Conservation (phyloP, 2,113 vertebrate genomes). For the Sisor rabdophorus region DNA sequence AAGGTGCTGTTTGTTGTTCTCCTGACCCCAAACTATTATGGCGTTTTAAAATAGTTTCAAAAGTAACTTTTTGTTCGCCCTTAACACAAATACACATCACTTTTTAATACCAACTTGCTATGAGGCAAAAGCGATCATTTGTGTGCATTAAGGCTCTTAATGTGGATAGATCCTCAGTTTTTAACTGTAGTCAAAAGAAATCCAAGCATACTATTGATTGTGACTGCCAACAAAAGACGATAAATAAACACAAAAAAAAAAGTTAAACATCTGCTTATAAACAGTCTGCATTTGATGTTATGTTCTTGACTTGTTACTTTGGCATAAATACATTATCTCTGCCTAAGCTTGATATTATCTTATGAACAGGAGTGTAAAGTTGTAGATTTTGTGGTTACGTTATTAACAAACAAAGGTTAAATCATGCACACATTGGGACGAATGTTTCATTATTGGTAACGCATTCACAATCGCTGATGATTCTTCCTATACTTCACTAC, state of each 20-base stretch:
- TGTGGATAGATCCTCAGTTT: background rate
- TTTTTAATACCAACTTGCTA: background rate
- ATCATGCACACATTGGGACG: constrained; percentile 29
- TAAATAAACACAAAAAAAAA: background rate
- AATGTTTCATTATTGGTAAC: too few species aligned
- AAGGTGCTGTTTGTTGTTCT: background rate
- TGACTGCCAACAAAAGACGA: background rate
- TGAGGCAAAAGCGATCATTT: background rate
- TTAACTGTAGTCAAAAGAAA: background rate
- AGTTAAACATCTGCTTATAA: constrained; percentile 1
- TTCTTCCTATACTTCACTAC: background rate
- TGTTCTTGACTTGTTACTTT: constrained; percentile 19
- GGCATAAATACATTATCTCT: constrained; percentile 38
- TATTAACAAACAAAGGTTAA: constrained; percentile 30
- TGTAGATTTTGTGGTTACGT: constrained; percentile 22
- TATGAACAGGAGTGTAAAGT: background rate
- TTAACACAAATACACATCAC: background rate
- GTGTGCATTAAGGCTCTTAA: background rate
- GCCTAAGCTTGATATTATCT: constrained; percentile 26
- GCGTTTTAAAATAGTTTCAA: background rate
- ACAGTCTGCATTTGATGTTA: constrained; percentile 33
- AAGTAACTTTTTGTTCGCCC: background rate
- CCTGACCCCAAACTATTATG: background rate
- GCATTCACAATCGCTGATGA: too few species aligned
- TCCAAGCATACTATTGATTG: background rate